These are phyloP conservation scores for Drosophila histrio DNA, from an alignment of 2,888 invertebrate species.

Conservation along the genomic window DNA sequence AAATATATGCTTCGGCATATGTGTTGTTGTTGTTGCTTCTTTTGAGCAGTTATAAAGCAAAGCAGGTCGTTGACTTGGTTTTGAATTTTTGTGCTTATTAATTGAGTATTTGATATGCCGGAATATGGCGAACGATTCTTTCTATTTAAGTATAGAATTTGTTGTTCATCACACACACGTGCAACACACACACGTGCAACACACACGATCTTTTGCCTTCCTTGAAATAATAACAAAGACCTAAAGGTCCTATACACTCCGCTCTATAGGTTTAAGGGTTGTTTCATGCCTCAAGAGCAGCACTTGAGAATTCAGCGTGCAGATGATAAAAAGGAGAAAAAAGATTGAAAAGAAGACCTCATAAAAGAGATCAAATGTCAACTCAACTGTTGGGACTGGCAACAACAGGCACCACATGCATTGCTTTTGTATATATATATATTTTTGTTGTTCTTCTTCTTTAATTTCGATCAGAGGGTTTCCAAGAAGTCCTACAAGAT, in stretches of 20 bases:
- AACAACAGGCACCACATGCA: slow-evolving; percentile 51
- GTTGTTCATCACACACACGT: slow-evolving; percentile 1
- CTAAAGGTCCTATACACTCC: slow-evolving; percentile 6
- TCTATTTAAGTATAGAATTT: slow-evolving; percentile 21
- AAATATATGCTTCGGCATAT: slow-evolving; percentile 52
- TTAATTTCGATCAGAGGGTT: slow-evolving; percentile 32
- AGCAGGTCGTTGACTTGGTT: slow-evolving; percentile 80
- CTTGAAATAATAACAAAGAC: slow-evolving; percentile 14
- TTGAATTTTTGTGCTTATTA: slow-evolving; percentile 80
- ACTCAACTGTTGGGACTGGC: slow-evolving; percentile 52
- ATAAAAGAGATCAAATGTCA: slow-evolving; percentile 77
- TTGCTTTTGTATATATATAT: slow-evolving; percentile 41
- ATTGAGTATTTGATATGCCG: slow-evolving; percentile 82
- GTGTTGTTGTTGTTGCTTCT: slow-evolving; percentile 17
- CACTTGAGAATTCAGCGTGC: slow-evolving; percentile 46
- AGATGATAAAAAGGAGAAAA: slow-evolving; percentile 33
- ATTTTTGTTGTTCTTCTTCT: slow-evolving; percentile 18
- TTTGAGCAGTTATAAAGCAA: slow-evolving; percentile 76
- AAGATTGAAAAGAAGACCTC: slow-evolving; percentile 53
- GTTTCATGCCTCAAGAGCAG: slow-evolving; percentile 13
- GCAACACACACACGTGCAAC: slow-evolving; percentile 43
- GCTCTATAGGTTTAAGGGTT: slow-evolving; percentile 29
- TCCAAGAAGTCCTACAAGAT: slow-evolving; percentile 74
- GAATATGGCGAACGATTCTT: slow-evolving; percentile 49
- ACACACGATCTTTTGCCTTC: slow-evolving; percentile 27